A percentile compares a stretch with the other conserved stretches of the same genome.
Evolutionary conservation across 2,888 invertebrate species (phyloP).

Genomic region (Machimus atricapillus): DNA sequence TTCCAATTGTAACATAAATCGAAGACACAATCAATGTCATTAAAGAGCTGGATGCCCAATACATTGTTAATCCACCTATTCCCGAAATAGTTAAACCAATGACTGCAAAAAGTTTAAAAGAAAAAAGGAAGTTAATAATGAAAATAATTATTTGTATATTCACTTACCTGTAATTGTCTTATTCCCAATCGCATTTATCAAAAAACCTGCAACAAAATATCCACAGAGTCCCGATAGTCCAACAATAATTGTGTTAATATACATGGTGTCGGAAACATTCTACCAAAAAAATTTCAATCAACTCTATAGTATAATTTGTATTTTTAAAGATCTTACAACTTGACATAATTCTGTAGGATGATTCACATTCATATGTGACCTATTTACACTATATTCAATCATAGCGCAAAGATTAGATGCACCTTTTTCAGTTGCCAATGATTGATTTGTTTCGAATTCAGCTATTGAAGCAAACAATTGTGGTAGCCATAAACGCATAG

Average conservation of each 20-base stretch:
- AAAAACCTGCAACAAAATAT: slow-evolving; percentile 68
- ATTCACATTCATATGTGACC: slow-evolving; percentile 50
- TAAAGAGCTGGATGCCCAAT: slow-evolving; percentile 64
- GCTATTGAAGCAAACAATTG: slow-evolving; percentile 80
- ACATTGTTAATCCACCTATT: slow-evolving; percentile 58
- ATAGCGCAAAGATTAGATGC: slow-evolving; percentile 57
- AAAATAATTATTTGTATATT: neutral
- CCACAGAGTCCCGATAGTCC: slow-evolving; percentile 69
- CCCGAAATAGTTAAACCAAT: slow-evolving; percentile 64
- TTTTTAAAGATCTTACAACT: slow-evolving; percentile 52
- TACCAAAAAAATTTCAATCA: slow-evolving; percentile 48
- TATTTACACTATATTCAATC: slow-evolving; percentile 57
- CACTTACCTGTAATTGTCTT: slow-evolving; percentile 65
- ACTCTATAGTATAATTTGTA: neutral
- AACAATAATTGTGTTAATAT: slow-evolving; percentile 74
- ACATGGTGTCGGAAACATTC: slow-evolving; percentile 68
- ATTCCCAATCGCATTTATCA: slow-evolving; percentile 66
- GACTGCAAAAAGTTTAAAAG: neutral
- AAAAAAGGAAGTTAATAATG: neutral
- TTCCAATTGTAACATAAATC: slow-evolving; percentile 61
- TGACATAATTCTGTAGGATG: slow-evolving; percentile 53
- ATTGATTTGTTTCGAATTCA: slow-evolving; percentile 60
- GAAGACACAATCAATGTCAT: slow-evolving; percentile 67
- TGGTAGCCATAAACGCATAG: slow-evolving; percentile 85
- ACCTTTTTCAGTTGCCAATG: slow-evolving; percentile 29